Base-by-base conservation (phyloP, 2,888 invertebrate genomes). In the Diarsia dahlii region DNA sequence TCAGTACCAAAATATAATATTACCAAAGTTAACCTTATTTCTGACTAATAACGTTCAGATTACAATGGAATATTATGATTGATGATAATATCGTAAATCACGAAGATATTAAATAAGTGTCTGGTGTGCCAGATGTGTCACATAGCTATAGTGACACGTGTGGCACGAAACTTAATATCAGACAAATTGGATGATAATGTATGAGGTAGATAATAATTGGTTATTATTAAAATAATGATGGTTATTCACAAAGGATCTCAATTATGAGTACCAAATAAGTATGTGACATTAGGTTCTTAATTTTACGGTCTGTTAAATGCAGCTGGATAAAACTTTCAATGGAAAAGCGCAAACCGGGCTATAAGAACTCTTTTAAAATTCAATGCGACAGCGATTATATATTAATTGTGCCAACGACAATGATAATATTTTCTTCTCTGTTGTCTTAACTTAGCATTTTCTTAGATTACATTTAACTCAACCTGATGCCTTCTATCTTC, bases 401-500 rank as follows among this genome's bases (percentile, higher is more conserved):
- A 34, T 3, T 34, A n/a, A 34, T 60, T 18, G 34, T 28, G 28
- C 15, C 9, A 28, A 34, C 18, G 18, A 18, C 23, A 13, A 58
- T 15, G 6, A 46, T 65, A 48, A 23, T 46, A 18, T 9, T 4
- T 28, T 23, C 46, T 48, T 48, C 28, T n/a, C 9, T 28, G 15
- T n/a, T n/a, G n/a, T n/a, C n/a, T n/a, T n/a, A n/a, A n/a, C n/a
- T n/a, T n/a, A n/a, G n/a, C n/a, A n/a, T n/a, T n/a, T n/a, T n/a
- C n/a, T n/a, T n/a, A n/a, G n/a, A n/a, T n/a, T n/a, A n/a, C n/a
- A n/a, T n/a, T n/a, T 34, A 68, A 20, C 20, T 45, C 46, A 69
- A 62, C 48, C 54, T 62, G 48, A 50, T 3, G 20, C 48, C 39
- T 74, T 80, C 54, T 34, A 65, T 69, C 20, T 74, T 52, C 13